Evolutionary conservation across 2,797 vertebrate genomes (phyloP), one percentile per base, ranked within the genome.

Genomic region (Eleutherodactylus coqui): DNA sequence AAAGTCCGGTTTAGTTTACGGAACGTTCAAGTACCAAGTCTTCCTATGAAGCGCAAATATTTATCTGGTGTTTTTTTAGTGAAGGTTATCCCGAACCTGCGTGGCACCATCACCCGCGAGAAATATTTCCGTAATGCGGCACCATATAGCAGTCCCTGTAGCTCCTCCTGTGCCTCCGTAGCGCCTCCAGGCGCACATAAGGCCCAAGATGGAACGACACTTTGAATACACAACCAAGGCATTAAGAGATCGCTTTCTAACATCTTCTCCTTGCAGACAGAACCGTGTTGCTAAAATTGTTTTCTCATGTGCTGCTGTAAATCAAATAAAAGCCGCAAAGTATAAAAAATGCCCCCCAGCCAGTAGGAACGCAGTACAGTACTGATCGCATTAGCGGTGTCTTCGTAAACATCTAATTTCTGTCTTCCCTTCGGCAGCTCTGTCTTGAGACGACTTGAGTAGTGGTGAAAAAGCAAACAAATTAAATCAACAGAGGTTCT

Each of bases 401-500:
- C 67, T 38, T 80, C 43, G 64, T 0, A 0, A 86, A 49, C 83
- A 75, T 90, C 87, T 92, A 90, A 92, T 92, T 93, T 91, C 91
- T 88, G 88, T 67, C 88, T 92, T 83, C 76, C 45, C 75, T 75
- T 83, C 70, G 51, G 58, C 73, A 86, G 77, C 82, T 82, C 88
- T 79, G 87, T 79, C 89, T 88, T 90, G 88, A 82, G 86, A 90
- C 69, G n/a, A 82, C 88, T 88, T 67, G 79, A 89, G 92, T 82
- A 89, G 91, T 92, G 92, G 92, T 89, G 93, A 95, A 95, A 88
- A 0, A 0, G 88, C 84, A 91, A 91, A 91, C 0, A 9, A 89
- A 93, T 88, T 32, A 85, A 91, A 91, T 72, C 89, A 70, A 90
- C 87, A 90, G 90, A 89, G 85, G 84, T 77, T 75, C 45, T 0